Conservation (phyloP, 92 coral and sea anemone genomes). For the Epizoanthus scotinus region DNA sequence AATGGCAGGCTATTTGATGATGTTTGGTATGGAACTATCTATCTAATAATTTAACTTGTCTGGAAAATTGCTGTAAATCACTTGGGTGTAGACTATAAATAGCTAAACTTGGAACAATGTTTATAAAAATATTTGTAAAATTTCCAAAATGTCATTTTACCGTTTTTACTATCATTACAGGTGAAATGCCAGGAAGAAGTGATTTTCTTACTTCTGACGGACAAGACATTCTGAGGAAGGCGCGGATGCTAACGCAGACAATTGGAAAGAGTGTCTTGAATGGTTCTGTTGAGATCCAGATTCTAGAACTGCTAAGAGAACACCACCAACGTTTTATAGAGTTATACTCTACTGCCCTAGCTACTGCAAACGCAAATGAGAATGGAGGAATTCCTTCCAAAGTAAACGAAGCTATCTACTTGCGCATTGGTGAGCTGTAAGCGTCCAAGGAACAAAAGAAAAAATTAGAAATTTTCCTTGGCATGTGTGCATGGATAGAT, state of each 20-base stretch:
- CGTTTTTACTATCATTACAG: not conserved
- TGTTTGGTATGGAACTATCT: constrained; percentile 58
- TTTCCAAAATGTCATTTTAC: too few relatives aligned
- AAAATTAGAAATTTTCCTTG: not conserved
- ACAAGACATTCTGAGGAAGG: not conserved
- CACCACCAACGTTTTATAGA: constrained; percentile 11
- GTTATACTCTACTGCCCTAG: not conserved
- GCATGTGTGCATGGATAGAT: constrained; percentile 11
- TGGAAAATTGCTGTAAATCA: too few relatives aligned
- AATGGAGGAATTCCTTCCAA: not conserved
- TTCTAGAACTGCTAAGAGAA: not conserved
- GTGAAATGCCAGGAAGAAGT: not conserved
- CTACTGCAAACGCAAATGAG: not conserved
- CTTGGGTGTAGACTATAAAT: too few relatives aligned
- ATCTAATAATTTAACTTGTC: too few relatives aligned
- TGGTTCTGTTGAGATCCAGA: constrained; percentile 14
- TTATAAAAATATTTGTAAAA: too few relatives aligned
- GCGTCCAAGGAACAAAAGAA: not conserved
- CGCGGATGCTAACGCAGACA: not conserved
- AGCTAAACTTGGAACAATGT: too few relatives aligned
- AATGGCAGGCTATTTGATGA: constrained; percentile 65
- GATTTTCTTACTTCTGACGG: not conserved
- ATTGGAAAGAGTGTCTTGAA: not conserved
- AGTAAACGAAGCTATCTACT: not conserved
- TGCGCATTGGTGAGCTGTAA: constrained; percentile 22